Evolutionary conservation across 2,797 vertebrate genomes (phyloP), one percentile per base, ranked within the genome.

Genomic region (Myripristis murdjan): DNA sequence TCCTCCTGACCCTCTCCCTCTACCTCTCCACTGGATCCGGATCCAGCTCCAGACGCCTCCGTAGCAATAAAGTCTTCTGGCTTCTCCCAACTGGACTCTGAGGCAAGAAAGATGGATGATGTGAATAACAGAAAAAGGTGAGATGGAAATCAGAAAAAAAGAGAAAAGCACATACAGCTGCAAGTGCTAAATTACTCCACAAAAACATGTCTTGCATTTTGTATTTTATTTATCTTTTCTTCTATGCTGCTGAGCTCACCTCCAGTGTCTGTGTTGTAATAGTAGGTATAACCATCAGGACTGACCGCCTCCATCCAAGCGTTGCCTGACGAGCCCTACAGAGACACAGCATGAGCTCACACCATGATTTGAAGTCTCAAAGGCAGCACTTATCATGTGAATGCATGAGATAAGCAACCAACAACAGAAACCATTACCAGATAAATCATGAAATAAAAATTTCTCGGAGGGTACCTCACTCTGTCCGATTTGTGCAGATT

Each of bases 1-100:
- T 91, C 88, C 23, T 82, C 70, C 22, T 73, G 56, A 57, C 0
- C 41, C 53, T 81, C 78, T 35, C 47, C 73, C 59, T 77, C 66
- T 15, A 62, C 68, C 5, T n/a, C n/a, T n/a, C n/a, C n/a, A 58
- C 5, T 80, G 49, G 73, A 79, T 37, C 77, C 85, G 60, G 78
- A 74, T 48, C 79, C 89, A 47, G 56, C 47, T 46, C 60, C 78
- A 22, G 87, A n/a, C 2, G 33, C 75, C 7, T 81, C 74, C 5
- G 16, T 37, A 0, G 77, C 44, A 49, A 89, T 73, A 57, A 93
- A 94, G 43, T 90, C 94, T 51, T 84, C 92, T 0, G 97, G 97
- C 82, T 96, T 97, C 80, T 97, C 97, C 98, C 98, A 99, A 1
- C 90, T 96, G 65, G 97, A 97, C 82, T 97, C 98, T 99, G 91